A percentile compares a stretch with the other conserved stretches of the same genome.
phyloP scores from a whole-genome alignment of 2,113 vertebrate genomes.

The Cyanoramphus novaezelandiae region DNA sequence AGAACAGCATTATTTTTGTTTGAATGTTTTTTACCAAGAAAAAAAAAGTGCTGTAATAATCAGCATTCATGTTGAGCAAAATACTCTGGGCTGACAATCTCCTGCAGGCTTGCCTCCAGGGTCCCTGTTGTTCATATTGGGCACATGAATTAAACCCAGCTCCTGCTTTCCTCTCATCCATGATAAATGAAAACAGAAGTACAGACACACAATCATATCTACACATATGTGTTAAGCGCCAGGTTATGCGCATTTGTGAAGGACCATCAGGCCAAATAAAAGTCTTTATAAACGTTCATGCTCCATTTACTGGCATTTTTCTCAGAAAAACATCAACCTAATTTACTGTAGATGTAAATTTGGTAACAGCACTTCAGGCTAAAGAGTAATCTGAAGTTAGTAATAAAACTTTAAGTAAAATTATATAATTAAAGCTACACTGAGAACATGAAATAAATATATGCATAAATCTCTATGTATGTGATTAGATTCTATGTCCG shows the following conservation, averaged over 20 bases:
- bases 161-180: background rate
- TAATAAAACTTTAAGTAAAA: constrained; percentile 63
- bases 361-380: background rate
- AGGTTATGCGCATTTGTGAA: background rate
- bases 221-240: background rate
- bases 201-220: background rate
- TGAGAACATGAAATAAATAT: constrained; percentile 24
- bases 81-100: background rate
- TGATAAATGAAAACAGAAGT: background rate
- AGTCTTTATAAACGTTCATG: background rate
- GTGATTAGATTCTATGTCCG: constrained; percentile 32
- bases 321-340: background rate
- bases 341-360: constrained; percentile 35
- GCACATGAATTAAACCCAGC: background rate
- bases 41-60: background rate
- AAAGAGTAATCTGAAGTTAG: constrained; percentile 13
- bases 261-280: background rate
- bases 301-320: background rate
- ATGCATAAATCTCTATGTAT: background rate
- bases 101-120: background rate
- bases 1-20: background rate
- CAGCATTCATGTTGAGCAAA: background rate
- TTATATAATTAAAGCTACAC: constrained; percentile 59
- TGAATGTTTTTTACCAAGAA: background rate
- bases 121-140: background rate